Base-by-base conservation (phyloP, 2,888 invertebrate genomes). In the Eudemis profundana region DNA sequence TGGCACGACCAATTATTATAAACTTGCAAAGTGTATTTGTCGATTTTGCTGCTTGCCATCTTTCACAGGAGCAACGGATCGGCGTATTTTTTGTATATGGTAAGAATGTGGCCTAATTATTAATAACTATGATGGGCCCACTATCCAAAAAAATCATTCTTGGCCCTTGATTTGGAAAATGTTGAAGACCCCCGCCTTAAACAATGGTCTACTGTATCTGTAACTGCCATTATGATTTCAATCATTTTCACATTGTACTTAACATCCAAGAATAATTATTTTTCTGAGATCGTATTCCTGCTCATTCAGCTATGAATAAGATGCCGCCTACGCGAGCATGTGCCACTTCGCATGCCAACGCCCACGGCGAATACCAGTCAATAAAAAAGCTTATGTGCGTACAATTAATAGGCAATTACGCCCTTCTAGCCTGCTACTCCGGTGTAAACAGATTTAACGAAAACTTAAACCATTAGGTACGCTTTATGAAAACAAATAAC, bases 381-480 rank as follows among this genome's bases (percentile, higher is more conserved):
- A 8, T 33, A 33, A 33, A 33, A 19, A 19, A 27, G n/a, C 17
- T 12, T 42, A 42, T 23, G 54, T 40, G n/a, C 54, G 23, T 17
- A 0, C 29, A 8, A 29, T 4, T 44, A 4, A 17, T 17, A 56
- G 3, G 27, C 12, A 17, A 4, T 17, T 44, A n/a, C 42, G 12
- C n/a, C 29, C 27, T 56, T 56, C n/a, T 19, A 29, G 15, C 7
- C 12, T 14, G 17, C n/a, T 36, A n/a, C 38, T 14, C 47, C 17
- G 38, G n/a, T 40, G 50, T 65, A 65, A 65, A 64, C 59, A 65
- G 14, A 36, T 47, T 62, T 54, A 47, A 62, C 38, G 54, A 62
- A 62, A 62, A 47, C 47, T 49, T 62, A 62, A 62, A 62, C 54
- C 47, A 62, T 47, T 62, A 38, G 54, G 53, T 19, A n/a, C n/a